These are phyloP conservation scores for Danaus plexippus DNA, from an alignment of 1,140 invertebrate genomes.

Conservation along the genomic window DNA sequence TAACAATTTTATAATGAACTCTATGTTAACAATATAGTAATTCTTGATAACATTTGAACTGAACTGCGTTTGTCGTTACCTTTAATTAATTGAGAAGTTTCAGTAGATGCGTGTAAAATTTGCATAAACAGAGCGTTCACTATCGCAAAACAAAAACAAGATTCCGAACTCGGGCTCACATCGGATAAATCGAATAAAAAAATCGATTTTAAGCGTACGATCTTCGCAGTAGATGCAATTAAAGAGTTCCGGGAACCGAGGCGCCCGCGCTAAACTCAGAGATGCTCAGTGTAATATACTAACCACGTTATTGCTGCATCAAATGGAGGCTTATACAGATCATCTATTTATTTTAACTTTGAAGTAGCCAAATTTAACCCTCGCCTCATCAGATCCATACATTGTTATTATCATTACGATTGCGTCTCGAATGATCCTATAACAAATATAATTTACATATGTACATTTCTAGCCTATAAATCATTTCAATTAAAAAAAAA, in stretches of 20 bases:
- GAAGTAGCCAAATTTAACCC: too few relatives aligned
- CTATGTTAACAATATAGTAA: too few relatives aligned
- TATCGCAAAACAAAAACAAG: slow-evolving; percentile 60
- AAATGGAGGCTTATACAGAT: too few relatives aligned
- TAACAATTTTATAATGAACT: too few relatives aligned
- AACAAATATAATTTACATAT: too few relatives aligned
- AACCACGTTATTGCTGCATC: slow-evolving; percentile 13
- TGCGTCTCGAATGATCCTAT: too few relatives aligned
- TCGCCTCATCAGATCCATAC: too few relatives aligned
- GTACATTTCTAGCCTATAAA: too few relatives aligned
- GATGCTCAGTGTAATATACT: slow-evolving; percentile 44
- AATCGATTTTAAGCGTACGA: slow-evolving; percentile 70
- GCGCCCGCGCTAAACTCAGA: slow-evolving; percentile 31
- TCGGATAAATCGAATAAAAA: slow-evolving; percentile 67
- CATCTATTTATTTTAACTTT: too few relatives aligned
- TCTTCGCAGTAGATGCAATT: slow-evolving; percentile 66
- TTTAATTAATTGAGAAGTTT: slow-evolving; percentile 70
- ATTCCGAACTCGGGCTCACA: slow-evolving; percentile 53
- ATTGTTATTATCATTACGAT: too few relatives aligned
- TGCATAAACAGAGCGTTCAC: slow-evolving; percentile 65
- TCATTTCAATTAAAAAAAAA: too few relatives aligned
- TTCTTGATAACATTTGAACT: too few relatives aligned
- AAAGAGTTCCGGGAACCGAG: slow-evolving; percentile 62
- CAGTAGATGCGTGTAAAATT: slow-evolving; percentile 66
- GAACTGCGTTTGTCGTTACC: slow-evolving; percentile 28